phyloP scores from a whole-genome alignment of 2,888 invertebrate genomes.

The Lasioglossum calceatum region DNA sequence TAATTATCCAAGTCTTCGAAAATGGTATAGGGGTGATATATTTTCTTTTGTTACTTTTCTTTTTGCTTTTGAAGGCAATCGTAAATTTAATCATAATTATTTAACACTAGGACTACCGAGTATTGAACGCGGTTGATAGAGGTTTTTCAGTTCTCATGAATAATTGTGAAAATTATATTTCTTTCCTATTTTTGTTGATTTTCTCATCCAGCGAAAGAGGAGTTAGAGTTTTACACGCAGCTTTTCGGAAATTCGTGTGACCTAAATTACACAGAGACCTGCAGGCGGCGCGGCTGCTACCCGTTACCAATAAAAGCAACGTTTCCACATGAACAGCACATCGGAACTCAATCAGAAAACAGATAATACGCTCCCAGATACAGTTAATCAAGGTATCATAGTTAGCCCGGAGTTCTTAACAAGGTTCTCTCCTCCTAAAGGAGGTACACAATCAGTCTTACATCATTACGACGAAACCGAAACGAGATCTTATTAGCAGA shows the following conservation, averaged over 20 bases:
- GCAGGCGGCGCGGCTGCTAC: not conserved
- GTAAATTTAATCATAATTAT: too few species aligned
- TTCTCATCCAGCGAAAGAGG: not conserved
- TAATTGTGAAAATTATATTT: not conserved
- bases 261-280: not conserved
- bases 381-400: slow-evolving; percentile 18
- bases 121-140: too few species aligned
- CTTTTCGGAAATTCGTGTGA: not conserved
- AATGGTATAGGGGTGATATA: too few species aligned
- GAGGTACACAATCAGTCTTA: not conserved
- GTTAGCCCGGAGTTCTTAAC: not conserved
- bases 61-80: too few species aligned
- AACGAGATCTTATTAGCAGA: not conserved
- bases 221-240: not conserved
- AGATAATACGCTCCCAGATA: slow-evolving; percentile 10
- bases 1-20: not conserved
- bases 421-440: slow-evolving; percentile 6
- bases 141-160: too few species aligned
- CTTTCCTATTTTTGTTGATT: not conserved
- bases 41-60: too few species aligned
- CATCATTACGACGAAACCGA: slow-evolving; percentile 4
- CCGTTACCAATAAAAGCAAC: not conserved
- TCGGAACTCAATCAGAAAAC: slow-evolving; percentile 6
- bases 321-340: not conserved
- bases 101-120: too few species aligned